Base-by-base conservation (phyloP, 2,888 invertebrate species). In the Netelia inedita region DNA sequence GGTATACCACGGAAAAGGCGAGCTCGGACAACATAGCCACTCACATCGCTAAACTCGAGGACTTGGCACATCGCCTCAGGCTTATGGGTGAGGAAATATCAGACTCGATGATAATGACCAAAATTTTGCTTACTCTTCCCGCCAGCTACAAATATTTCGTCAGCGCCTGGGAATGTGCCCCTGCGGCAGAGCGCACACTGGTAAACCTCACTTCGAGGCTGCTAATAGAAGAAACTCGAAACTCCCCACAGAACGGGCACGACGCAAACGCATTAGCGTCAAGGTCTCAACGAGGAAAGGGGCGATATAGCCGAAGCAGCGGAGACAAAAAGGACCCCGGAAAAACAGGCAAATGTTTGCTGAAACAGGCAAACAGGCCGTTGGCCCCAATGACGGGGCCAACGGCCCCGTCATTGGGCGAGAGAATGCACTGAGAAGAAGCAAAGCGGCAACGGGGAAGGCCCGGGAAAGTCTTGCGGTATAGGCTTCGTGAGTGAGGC, bases 41-140 rank as follows among this genome's bases (percentile, higher is more conserved):
- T 0, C 87, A 89, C 76, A 86, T 89, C 2, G 83, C 88, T 0
- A 87, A 87, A 55, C 61, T 90, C 0, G 74, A 86, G 16, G 87
- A 89, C 8, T 16, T 79, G 5, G 65, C 74, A 57, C 69, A 85
- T 50, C 55, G 78, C 14, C 71, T 85, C n/a, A 69, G 65, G 8
- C n/a, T 65, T 0, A 19, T 82, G 63, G 82, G 82, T 50, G 79
- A 85, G 46, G 11, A 55, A 19, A 59, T 71, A n/a, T 66, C 79
- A 1, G 85, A 85, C 53, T 72, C 63, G 1, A 69, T 74, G 79
- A 43, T 74, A n/a, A 85, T 81, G 8, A 82, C 69, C 0, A 82
- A 82, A 43, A 59, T 82, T 10, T 9, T 69, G 23, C 23, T 69
- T 6, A 78, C 76, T 2, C 23, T 78, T 0, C 88, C 89, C 10